Evolutionary conservation across 2,888 invertebrate genomes (phyloP), one percentile per base, ranked within the genome.

Genomic region (Rhyacophila evoluta): DNA sequence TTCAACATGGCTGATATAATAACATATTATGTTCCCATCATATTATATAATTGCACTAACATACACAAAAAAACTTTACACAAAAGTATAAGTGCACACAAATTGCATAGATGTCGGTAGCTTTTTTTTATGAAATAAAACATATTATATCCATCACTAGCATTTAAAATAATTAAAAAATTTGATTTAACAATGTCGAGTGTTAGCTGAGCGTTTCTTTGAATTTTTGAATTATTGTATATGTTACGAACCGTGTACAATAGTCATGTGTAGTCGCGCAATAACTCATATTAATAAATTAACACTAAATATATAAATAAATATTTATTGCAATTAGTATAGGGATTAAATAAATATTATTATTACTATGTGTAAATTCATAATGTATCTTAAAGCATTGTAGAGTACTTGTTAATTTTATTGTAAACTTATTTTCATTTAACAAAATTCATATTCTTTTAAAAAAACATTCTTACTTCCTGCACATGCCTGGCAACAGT

Each of bases 261-360:
- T 77, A 55, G 33, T 71, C 72, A 55, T 73, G 77, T 73, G 73
- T 77, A 77, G 68, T 77, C 39, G 15, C 41, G 77, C 77, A 77
- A 77, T 77, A 77, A 77, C 39, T 77, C 55, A 55, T 55, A 55
- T 19, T 55, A 55, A 8, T 77, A 29, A 77, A 77, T 69, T 75
- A 70, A 75, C 39, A n/a, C 19, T 55, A 67, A 74, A 10, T 55
- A 33, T 55, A 55, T 19, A 41, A 25, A 55, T 55, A 25, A 55
- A 55, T 55, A 55, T 55, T 55, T 55, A 55, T 55, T 55, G 55
- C 55, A 55, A 55, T 55, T 55, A 55, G 55, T 19, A 19, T 55
- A 55, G 55, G 55, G 10, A 19, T 55, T 55, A 55, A 25, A 19
- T 55, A 19, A 55, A 33, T 33, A 33, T 33, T 33, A 33, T 6